phyloP scores from a whole-genome alignment of 1,140 invertebrate genomes.

The Conus betulinus region DNA sequence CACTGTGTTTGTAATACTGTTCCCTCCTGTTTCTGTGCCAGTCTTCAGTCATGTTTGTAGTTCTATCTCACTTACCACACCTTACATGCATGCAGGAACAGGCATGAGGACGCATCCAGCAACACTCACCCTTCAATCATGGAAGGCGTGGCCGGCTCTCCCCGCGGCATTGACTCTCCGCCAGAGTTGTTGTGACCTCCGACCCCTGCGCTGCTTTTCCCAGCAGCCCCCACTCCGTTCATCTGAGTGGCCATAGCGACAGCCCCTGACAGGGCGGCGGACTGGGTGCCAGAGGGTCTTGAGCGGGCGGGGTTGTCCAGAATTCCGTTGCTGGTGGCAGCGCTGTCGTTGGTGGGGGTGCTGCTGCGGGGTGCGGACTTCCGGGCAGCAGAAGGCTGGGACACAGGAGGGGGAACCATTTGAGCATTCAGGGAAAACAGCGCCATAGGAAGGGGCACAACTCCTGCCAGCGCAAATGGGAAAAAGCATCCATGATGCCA shows the following conservation, averaged over 20 bases:
- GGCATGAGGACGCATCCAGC: too few relatives aligned
- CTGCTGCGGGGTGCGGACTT: conserved; percentile 46
- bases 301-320: neutral
- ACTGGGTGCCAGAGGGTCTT: neutral
- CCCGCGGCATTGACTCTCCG: conserved; percentile 27
- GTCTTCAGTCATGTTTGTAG: too few relatives aligned
- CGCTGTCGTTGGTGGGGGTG: conserved; percentile 57
- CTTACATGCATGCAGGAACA: too few relatives aligned
- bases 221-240: conserved; percentile 4
- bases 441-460: too few relatives aligned
- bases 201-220: neutral
- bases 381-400: conserved; percentile 7
- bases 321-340: conserved; percentile 40
- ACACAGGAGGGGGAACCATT: too few relatives aligned
- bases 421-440: too few relatives aligned
- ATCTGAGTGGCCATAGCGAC: neutral
- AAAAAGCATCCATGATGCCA: too few relatives aligned
- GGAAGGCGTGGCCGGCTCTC: conserved; percentile 22
- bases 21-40: too few relatives aligned
- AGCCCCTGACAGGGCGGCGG: neutral
- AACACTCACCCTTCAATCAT: conserved; percentile 34
- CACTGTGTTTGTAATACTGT: too few relatives aligned
- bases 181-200: conserved; percentile 24
- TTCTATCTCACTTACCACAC: too few relatives aligned
- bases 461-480: too few relatives aligned